These are phyloP conservation scores for Neosilurus hyrtlii DNA, from an alignment of 2,797 vertebrate genomes.

Conservation along the genomic window DNA sequence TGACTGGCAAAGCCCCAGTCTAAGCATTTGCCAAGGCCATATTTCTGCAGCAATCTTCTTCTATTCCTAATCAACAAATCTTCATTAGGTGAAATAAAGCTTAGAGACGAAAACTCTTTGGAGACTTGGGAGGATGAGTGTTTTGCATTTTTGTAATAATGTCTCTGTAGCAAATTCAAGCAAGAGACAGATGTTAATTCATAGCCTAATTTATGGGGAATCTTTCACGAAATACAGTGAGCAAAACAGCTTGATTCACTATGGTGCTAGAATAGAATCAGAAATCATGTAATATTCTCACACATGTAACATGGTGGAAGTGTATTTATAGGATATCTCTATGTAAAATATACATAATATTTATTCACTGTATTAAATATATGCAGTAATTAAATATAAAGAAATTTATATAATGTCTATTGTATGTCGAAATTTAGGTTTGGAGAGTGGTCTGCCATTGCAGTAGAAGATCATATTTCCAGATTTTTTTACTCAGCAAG, in stretches of 20 bases:
- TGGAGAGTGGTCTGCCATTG: slow-evolving; percentile 12
- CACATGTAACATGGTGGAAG: background rate
- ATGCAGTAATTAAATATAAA: no score
- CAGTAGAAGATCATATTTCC: slow-evolving; percentile 48
- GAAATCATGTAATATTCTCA: background rate
- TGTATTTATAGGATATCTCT: background rate
- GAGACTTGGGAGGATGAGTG: background rate
- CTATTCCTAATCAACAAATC: slow-evolving; percentile 30
- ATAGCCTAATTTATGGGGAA: background rate
- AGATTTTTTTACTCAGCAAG: slow-evolving; percentile 61
- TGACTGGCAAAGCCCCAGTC: slow-evolving; percentile 26
- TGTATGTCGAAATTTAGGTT: background rate
- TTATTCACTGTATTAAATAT: background rate
- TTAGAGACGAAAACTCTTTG: slow-evolving; percentile 2
- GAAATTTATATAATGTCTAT: no score
- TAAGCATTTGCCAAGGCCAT: slow-evolving; percentile 24
- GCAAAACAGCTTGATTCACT: background rate
- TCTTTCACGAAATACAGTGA: background rate
- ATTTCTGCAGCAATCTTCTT: slow-evolving; percentile 10
- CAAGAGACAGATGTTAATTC: background rate
- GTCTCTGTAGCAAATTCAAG: background rate
- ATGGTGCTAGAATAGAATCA: background rate
- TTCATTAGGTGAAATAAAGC: slow-evolving; percentile 25
- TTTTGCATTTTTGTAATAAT: slow-evolving; percentile 2
- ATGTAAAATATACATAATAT: background rate